These are phyloP conservation scores for Gracilinanus agilis DNA, from an alignment of 2,113 vertebrate species.

Conservation along the genomic window DNA sequence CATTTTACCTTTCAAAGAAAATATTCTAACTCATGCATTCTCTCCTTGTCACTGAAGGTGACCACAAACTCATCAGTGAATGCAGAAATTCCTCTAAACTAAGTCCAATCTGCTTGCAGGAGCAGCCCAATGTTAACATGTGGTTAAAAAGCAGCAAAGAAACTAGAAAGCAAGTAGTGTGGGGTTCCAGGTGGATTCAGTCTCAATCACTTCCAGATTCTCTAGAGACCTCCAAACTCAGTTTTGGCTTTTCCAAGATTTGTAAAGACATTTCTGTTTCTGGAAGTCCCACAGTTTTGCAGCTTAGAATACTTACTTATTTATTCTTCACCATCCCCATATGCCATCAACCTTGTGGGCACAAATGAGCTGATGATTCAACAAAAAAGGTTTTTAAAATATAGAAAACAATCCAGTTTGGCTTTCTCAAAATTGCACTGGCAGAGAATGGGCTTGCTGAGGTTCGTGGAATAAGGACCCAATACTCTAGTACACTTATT, in stretches of 20 bases:
- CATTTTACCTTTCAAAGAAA: conserved; percentile 37
- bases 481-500: conserved; percentile 62
- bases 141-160: conserved; percentile 65
- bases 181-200: neutral
- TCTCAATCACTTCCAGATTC: neutral
- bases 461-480: conserved; percentile 69
- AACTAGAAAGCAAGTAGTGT: conserved; percentile 8
- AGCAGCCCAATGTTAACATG: conserved; percentile 53
- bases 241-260: conserved; percentile 31
- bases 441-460: conserved; percentile 58
- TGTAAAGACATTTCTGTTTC: conserved; percentile 4
- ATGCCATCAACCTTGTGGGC: neutral
- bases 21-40: neutral
- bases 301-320: neutral
- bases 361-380: conserved; percentile 32
- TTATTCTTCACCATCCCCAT: neutral
- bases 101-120: conserved; percentile 60
- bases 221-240: neutral
- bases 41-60: neutral
- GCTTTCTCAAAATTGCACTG: conserved; percentile 56
- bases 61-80: conserved; percentile 13
- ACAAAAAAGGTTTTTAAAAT: conserved; percentile 5
- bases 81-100: conserved; percentile 48
- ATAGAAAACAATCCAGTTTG: conserved; percentile 12
- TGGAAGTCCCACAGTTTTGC: conserved; percentile 2